These are phyloP conservation scores for Metopia argyrocephala DNA, from an alignment of 2,888 invertebrate genomes.

Conservation along the genomic window DNA sequence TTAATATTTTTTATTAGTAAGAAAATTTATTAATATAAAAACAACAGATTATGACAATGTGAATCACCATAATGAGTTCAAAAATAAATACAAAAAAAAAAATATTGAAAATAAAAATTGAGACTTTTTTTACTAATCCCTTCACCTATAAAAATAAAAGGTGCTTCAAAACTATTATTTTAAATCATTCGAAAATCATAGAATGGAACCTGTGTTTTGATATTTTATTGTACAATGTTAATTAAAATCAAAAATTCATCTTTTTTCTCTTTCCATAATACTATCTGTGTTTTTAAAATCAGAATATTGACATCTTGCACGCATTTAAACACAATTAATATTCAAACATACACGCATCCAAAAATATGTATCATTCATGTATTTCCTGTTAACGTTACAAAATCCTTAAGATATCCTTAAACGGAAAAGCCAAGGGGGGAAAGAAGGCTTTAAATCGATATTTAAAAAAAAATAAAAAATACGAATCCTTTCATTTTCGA, in stretches of 20 bases:
- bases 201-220: too few species aligned
- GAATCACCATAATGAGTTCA: too few species aligned
- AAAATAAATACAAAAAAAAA: too few species aligned
- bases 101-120: too few species aligned
- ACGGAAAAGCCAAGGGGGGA: constrained; percentile 55
- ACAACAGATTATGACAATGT: too few species aligned
- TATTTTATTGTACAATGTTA: too few species aligned
- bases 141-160: too few species aligned
- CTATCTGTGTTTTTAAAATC: not conserved
- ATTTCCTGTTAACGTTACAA: constrained; percentile 52
- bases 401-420: constrained; percentile 54
- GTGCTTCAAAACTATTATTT: too few species aligned
- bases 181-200: not conserved
- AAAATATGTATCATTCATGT: constrained; percentile 45
- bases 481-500: constrained; percentile 39
- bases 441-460: constrained; percentile 25
- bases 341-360: constrained; percentile 19
- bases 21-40: too few species aligned
- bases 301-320: constrained; percentile 37
- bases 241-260: too few species aligned
- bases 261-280: not conserved
- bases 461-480: constrained; percentile 14
- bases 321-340: constrained; percentile 18
- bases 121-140: too few species aligned
- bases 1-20: too few species aligned